A percentile compares a stretch with the other conserved stretches of the same genome.
These are phyloP conservation scores for Drosophila tropicalis DNA, from an alignment of 1,140 invertebrate species.

Conservation along the genomic window DNA sequence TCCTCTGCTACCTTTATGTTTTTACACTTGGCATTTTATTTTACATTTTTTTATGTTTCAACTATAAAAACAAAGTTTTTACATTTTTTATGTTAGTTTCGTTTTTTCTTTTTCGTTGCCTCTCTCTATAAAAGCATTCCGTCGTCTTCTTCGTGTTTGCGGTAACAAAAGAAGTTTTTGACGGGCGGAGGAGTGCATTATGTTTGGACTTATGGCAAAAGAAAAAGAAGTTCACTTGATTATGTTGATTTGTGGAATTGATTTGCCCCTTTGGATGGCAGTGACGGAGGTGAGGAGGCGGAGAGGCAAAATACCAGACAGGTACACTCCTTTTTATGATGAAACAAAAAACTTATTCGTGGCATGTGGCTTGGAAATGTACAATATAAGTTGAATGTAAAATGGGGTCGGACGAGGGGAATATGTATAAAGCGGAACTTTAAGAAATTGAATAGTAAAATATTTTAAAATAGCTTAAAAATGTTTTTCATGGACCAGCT, in stretches of 20 bases:
- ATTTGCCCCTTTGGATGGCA: constrained; percentile 36
- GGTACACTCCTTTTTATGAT: constrained; percentile 42
- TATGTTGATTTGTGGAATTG: constrained; percentile 81
- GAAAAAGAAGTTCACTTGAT: constrained; percentile 58
- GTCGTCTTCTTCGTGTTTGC: constrained; percentile 35
- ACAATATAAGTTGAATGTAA: constrained; percentile 26
- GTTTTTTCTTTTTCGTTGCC: constrained; percentile 42
- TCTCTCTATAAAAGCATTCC: constrained; percentile 1
- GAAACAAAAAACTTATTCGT: constrained; percentile 53
- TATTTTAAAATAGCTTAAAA: neutral
- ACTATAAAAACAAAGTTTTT: constrained; percentile 79
- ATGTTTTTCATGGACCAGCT: no score
- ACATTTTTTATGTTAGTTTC: constrained; percentile 73
- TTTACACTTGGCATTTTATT: constrained; percentile 68
- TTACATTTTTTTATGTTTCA: constrained; percentile 73
- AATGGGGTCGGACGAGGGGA: neutral
- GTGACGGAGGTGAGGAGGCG: neutral
- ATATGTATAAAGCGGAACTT: neutral
- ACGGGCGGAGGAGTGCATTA: constrained; percentile 68
- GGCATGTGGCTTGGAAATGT: constrained; percentile 57
- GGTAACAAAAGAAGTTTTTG: constrained; percentile 66
- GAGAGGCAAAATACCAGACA: neutral
- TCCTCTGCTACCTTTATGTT: constrained; percentile 58
- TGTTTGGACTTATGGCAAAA: constrained; percentile 72
- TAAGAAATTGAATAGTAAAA: neutral